Conservation (phyloP, 1,140 invertebrate species). For the Trichonephila inaurata region DNA sequence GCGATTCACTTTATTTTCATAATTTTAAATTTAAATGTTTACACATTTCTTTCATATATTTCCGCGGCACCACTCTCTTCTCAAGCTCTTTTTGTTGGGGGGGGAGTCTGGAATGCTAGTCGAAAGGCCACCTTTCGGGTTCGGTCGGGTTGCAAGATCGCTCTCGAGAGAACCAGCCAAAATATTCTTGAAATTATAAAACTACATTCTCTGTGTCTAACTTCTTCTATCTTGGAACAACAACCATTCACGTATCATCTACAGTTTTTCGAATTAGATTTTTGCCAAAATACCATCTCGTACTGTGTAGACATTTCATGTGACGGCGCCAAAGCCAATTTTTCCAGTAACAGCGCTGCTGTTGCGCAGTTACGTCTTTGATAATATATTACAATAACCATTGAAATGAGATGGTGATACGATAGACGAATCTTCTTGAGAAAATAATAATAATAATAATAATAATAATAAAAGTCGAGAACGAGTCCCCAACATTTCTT, state of each 20-base stretch:
- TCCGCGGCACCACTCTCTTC: slow-evolving; percentile 59
- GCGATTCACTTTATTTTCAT: slow-evolving; percentile 52
- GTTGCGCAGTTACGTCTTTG: background rate
- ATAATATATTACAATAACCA: background rate
- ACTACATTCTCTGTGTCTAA: no score
- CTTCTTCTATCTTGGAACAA: no score
- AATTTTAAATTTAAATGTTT: slow-evolving; percentile 62
- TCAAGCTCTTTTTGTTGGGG: slow-evolving; percentile 68
- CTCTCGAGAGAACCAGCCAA: background rate
- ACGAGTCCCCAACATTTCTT: slow-evolving; percentile 7
- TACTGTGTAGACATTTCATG: background rate
- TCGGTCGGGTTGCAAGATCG: slow-evolving; percentile 8
- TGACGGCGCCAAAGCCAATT: no score
- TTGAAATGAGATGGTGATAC: background rate
- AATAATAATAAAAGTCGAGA: background rate
- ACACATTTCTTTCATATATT: slow-evolving; percentile 52
- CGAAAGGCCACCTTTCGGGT: slow-evolving; percentile 64
- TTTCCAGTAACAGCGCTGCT: background rate
- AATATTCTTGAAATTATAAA: background rate
- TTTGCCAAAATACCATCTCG: background rate
- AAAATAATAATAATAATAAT: background rate
- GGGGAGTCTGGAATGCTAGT: slow-evolving; percentile 65
- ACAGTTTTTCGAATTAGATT: background rate
- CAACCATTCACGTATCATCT: no score
- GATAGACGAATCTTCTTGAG: background rate